phyloP scores from a whole-genome alignment of 2,113 vertebrate species.

The Proteles cristata region DNA sequence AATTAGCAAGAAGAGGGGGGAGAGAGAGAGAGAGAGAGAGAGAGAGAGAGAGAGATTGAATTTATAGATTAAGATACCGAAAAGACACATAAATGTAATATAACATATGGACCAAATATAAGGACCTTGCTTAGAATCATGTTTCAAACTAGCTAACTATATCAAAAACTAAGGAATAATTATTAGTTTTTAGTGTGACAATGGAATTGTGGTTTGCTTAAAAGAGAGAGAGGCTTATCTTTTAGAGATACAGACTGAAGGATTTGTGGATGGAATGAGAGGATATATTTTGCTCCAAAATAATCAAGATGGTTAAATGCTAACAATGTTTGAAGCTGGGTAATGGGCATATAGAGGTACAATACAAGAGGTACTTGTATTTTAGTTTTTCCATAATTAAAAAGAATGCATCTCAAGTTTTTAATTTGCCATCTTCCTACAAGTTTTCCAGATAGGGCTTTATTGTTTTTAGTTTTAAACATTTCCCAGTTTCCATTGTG shows the following conservation, averaged over 20 bases:
- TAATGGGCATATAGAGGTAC: background rate
- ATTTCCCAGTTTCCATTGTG: constrained; percentile 5
- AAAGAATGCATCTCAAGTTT: constrained; percentile 2
- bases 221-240: background rate
- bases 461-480: background rate
- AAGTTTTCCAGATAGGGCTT: background rate
- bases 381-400: constrained; percentile 24
- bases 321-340: constrained; percentile 1
- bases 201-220: background rate
- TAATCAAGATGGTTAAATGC: background rate
- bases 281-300: constrained; percentile 3
- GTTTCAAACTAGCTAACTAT: background rate
- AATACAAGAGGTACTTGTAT: background rate
- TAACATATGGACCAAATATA: background rate
- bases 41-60: background rate
- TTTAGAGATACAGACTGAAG: background rate
- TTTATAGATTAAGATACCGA: background rate
- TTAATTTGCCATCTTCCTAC: background rate
- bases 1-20: background rate
- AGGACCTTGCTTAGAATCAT: background rate
- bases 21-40: background rate
- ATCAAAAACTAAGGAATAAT: background rate
- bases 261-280: background rate
- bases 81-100: background rate
- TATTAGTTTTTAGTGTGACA: background rate